Conservation (phyloP, 2,113 vertebrate genomes). For the Prunella fulvescens region DNA sequence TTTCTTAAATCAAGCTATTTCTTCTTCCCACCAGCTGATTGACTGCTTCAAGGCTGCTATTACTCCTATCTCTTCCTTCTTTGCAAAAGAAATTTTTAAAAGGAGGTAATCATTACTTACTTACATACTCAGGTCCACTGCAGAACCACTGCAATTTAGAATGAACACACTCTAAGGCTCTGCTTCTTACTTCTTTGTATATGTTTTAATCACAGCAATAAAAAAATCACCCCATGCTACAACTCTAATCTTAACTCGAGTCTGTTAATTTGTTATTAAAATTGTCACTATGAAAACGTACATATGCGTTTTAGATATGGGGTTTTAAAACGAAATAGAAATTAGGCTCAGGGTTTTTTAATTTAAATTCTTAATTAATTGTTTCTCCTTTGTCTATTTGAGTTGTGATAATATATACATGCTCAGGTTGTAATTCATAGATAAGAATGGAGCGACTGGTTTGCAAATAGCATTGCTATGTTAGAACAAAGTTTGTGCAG, state of each 20-base stretch:
- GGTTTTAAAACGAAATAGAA: background rate
- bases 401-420: background rate
- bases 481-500: background rate
- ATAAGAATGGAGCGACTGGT: background rate
- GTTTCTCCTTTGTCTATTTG: background rate
- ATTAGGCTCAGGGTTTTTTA: background rate
- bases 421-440: background rate
- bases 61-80: background rate
- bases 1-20: conserved; percentile 13
- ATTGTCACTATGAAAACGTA: background rate
- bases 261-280: background rate
- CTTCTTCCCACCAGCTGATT: background rate
- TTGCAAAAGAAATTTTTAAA: background rate
- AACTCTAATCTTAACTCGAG: background rate
- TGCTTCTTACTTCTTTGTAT: background rate
- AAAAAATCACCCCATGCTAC: background rate
- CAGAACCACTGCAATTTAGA: background rate
- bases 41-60: background rate
- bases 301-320: background rate
- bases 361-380: background rate
- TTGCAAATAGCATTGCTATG: background rate
- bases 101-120: background rate
- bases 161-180: background rate
- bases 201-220: background rate
- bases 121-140: background rate